phyloP scores from a whole-genome alignment of 2,797 vertebrate species.

The Sebastes jordani region DNA sequence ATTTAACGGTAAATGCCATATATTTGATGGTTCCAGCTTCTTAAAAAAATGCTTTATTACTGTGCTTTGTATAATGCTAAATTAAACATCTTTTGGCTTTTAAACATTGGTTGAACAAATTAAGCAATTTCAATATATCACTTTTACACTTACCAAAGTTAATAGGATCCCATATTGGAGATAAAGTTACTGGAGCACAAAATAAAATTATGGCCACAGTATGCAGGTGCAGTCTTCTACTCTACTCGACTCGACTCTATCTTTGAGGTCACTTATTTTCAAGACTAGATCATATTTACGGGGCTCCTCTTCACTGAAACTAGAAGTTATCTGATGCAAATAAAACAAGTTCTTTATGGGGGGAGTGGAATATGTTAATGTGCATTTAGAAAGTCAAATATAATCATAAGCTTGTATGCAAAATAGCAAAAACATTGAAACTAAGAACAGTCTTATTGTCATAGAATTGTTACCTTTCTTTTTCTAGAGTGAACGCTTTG shows the following conservation, averaged over 20 bases:
- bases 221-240: conserved; percentile 9
- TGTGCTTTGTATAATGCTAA: neutral
- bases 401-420: neutral
- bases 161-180: neutral
- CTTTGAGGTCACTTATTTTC: neutral
- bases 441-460: neutral
- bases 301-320: neutral
- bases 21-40: too few species aligned
- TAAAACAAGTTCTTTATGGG: neutral
- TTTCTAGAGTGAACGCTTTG: neutral
- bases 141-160: neutral
- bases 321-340: neutral
- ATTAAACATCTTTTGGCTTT: neutral
- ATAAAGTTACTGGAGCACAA: neutral
- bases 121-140: neutral
- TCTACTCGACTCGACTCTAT: neutral
- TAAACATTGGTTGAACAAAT: neutral
- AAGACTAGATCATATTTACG: neutral
- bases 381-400: neutral
- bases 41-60: neutral
- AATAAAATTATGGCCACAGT: neutral
- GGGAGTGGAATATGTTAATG: neutral
- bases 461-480: neutral
- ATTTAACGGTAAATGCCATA: neutral
- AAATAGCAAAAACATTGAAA: neutral